These are phyloP conservation scores for Condylostylus longicornis DNA, from an alignment of 1,140 invertebrate genomes.

Conservation along the genomic window DNA sequence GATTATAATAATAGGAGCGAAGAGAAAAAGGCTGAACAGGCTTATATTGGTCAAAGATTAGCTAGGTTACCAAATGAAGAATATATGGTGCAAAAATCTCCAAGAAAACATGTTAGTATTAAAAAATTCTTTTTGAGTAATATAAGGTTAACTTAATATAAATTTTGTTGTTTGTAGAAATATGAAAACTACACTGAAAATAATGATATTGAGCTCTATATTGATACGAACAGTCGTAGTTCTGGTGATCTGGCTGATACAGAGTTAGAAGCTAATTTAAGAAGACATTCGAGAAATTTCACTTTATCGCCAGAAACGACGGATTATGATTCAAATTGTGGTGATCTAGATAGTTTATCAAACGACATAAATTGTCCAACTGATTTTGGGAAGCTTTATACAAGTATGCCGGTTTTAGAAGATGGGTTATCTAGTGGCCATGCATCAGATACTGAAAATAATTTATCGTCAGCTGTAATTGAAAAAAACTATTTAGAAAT, in stretches of 20 bases:
- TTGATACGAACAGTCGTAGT: constrained; percentile 29
- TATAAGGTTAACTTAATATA: no score
- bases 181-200: constrained; percentile 20
- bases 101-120: constrained; percentile 22
- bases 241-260: constrained; percentile 27
- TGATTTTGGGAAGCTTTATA: constrained; percentile 28
- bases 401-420: constrained; percentile 85
- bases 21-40: constrained; percentile 19
- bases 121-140: no score
- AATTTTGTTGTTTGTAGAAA: neutral
- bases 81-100: constrained; percentile 26
- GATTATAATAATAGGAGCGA: constrained; percentile 12
- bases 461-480: constrained; percentile 30
- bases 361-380: constrained; percentile 29
- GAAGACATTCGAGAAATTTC: constrained; percentile 39
- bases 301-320: constrained; percentile 87
- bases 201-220: constrained; percentile 29
- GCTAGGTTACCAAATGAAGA: constrained; percentile 30
- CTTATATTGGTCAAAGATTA: constrained; percentile 29
- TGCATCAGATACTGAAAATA: constrained; percentile 81
- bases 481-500: constrained; percentile 15
- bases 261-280: constrained; percentile 24
- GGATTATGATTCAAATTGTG: constrained; percentile 81
- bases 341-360: constrained; percentile 60
- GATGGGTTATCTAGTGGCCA: constrained; percentile 85